Evolutionary conservation across 2,113 vertebrate genomes (phyloP), one percentile per base, ranked within the genome.

Genomic region (Microtus richardsoni): DNA sequence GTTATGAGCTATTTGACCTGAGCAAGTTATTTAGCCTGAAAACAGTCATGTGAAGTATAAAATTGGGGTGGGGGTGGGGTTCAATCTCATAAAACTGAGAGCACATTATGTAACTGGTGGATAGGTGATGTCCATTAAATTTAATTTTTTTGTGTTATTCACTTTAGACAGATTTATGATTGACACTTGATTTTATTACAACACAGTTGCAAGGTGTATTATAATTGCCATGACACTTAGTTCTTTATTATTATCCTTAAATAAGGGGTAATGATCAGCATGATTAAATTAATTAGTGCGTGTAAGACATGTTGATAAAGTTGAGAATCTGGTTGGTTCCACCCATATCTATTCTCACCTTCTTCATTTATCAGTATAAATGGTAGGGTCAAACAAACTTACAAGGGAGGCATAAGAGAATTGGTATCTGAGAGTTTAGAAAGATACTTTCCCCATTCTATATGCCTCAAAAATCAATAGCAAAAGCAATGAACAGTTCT

Each of bases 211-310:
- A 41, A 95, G 17, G 88, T 4, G 0, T 24, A 19, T 88, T 80
- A 24, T 64, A 73, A 91, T 49, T n/a, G 3, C 77, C 58, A 6
- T 73, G 75, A 80, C 90, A 85, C 71, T 64, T 0, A 39, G 44
- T 16, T 80, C 24, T 94, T 91, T 73, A 64, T 68, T 3, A 3
- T 87, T 87, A 74, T 70, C 14, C 88, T 90, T 88, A 85, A 92
- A 39, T 62, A 8, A 33, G 58, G 7, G 6, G 28, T 94, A 44
- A 78, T 86, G 88, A 82, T 84, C 84, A 41, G 24, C 14, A 88
- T 26, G 30, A 62, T 96, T 70, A 94, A 95, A 93, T 94, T 83
- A 95, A 87, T 75, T 94, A 79, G n/a, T 77, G 33, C 28, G 4
- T 77, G 28, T 74, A 54, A 73, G 71, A 58, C 39, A 33, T 85